Evolutionary conservation across 1,140 invertebrate species (phyloP), one percentile per base, ranked within the genome.

Genomic region (Glossosoma conforme): DNA sequence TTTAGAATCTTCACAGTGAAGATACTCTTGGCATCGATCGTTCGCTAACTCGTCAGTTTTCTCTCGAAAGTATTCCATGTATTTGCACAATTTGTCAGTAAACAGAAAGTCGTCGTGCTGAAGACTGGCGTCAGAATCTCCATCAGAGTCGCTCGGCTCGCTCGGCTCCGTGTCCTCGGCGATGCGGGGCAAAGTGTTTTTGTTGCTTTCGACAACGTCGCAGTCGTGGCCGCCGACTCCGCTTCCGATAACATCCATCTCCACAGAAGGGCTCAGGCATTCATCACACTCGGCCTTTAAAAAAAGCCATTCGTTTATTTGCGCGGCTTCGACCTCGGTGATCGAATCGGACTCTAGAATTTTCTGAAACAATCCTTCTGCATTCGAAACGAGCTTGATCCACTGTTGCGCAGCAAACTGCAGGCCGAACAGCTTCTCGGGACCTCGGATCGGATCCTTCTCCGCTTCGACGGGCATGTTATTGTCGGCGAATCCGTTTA

Each of bases 201-300:
- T 74, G 43, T 63, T 64, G 24, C 66, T 65, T 14, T 70, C 69
- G 48, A 76, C 73, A 36, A 76, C 73, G 52, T 81, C 78, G 44
- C 70, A 73, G 2, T 66, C 57, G 58, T 78, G 72, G 6, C 76
- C 79, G 13, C 81, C 76, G 63, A 85, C 83, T 60, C 82, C 77
- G 18, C 84, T 84, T 58, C 77, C 73, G 54, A 80, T 79, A 0
- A 77, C 78, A 0, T 66, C 82, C 68, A 56, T 77, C 72, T 6
- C 71, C 44, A 57, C 66, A 52, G 82, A 81, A 42, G 71, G 78
- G 60, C 80, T 82, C 18, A 90, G 78, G 62, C 86, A 90, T 57
- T 89, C 86, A 65, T 90, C 86, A 66, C 86, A 89, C 65, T 91
- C 87, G 53, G 88, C 85, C 66, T 90, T 90, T 53, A 89, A 74